Base-by-base conservation (phyloP, 2,797 vertebrate genomes). In the Crax fasciolata region DNA sequence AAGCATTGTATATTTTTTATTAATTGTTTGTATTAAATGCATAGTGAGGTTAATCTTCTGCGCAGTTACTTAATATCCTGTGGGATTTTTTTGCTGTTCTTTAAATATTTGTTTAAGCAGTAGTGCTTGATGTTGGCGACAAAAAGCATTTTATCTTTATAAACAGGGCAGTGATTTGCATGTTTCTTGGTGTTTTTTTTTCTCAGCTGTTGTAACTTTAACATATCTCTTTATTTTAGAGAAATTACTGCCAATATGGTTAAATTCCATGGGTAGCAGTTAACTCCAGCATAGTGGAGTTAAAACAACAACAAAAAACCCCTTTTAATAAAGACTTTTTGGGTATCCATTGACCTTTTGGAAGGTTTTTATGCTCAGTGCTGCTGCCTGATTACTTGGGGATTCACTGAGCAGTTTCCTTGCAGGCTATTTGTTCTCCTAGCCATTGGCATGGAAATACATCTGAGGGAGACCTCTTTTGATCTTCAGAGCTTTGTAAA, bases 401-500 rank as follows among this genome's bases (percentile, higher is more conserved):
- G 91, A 96, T 96, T 97, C 93, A 93, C 87, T 88, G 92, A 96
- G 92, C 90, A 89, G 84, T 87, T 95, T 91, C 80, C 94, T 97
- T 89, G 83, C 97, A 97, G 93, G 93, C 94, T 92, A 62, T 94
- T 97, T 86, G 96, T 96, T 85, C 85, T 94, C 84, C 81, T 94
- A 90, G 89, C 93, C 96, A 93, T 86, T 96, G 96, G 92, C 91
- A 96, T 96, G 95, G 96, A 97, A 98, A 96, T 93, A 79, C 89
- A 87, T 93, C 94, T 93, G 74, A 91, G 73, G 18, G 68, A 97
- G 95, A 90, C 88, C 87, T 93, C 90, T 98, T 98, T 98, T 97
- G 96, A 98, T 98, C 96, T 97, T 96, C 82, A 72, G 95, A 89
- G 96, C 88, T 96, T 95, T 96, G 93, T 97, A 94, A 96, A 93